These are phyloP conservation scores for Galerucella pusilla DNA, from an alignment of 2,888 invertebrate genomes.

Conservation along the genomic window DNA sequence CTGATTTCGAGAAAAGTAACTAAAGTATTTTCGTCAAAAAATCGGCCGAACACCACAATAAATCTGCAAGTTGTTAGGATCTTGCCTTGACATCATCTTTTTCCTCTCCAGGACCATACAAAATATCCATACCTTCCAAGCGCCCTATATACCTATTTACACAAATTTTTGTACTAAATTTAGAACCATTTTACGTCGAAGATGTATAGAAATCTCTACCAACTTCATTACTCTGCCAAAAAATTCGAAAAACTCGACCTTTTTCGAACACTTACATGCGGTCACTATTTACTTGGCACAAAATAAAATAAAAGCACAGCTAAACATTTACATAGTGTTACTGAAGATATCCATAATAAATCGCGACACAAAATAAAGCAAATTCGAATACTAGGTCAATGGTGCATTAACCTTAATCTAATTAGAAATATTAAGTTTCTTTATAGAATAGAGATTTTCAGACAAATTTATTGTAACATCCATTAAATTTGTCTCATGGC, in stretches of 20 bases:
- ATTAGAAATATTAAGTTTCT: no score
- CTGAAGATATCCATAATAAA: background rate
- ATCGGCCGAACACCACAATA: no score
- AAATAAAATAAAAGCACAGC: background rate
- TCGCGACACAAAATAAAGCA: background rate
- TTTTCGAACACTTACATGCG: background rate
- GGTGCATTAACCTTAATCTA: background rate
- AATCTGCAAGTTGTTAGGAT: no score
- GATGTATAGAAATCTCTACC: background rate
- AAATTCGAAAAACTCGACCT: background rate
- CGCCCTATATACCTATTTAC: background rate
- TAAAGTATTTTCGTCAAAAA: no score
- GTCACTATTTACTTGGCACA: slow-evolving; percentile 2
- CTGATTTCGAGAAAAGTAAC: no score
- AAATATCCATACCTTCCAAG: no score
- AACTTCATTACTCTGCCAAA: slow-evolving; percentile 4
- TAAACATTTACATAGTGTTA: background rate
- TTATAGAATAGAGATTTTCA: no score
- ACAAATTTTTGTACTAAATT: background rate
- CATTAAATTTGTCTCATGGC: no score
- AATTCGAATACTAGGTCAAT: background rate
- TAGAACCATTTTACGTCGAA: background rate
- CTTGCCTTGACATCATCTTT: no score
- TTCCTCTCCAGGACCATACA: no score
- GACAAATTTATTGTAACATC: no score